Conservation (phyloP, 2,797 vertebrate species). For the Tympanoctomys barrerae region DNA sequence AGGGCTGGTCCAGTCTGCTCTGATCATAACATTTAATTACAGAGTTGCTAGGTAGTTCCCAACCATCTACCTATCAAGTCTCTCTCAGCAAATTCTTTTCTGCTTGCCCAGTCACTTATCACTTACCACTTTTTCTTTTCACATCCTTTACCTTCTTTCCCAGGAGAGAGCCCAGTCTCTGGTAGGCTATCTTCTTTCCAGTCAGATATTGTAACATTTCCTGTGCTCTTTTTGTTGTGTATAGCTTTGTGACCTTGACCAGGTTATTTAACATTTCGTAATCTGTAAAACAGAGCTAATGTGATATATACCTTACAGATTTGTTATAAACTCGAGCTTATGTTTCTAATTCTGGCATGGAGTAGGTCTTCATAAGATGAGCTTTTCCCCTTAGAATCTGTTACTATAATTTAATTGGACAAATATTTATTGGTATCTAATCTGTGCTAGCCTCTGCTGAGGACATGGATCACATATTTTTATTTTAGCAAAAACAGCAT, state of each 20-base stretch:
- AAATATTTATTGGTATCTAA: constrained; percentile 51
- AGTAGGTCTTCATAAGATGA: constrained; percentile 53
- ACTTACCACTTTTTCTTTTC: background rate
- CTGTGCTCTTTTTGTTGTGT: background rate
- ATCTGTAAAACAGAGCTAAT: constrained; percentile 51
- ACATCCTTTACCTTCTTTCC: background rate
- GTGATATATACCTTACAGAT: background rate
- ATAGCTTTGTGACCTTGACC: constrained; percentile 48
- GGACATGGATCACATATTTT: constrained; percentile 14
- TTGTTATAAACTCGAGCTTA: constrained; percentile 57
- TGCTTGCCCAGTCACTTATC: background rate
- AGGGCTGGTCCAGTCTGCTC: background rate
- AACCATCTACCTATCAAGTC: constrained; percentile 19
- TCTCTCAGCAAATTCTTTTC: constrained; percentile 39
- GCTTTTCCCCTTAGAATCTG: background rate
- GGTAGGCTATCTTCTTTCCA: constrained; percentile 5
- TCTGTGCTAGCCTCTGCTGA: constrained; percentile 41
- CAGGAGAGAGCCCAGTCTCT: background rate
- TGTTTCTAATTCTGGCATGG: constrained; percentile 24
- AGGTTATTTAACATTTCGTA: constrained; percentile 54
- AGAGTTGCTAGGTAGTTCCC: constrained; percentile 11
- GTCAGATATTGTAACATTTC: constrained; percentile 3
- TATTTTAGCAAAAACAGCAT: background rate
- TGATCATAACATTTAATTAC: constrained; percentile 47
- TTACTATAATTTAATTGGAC: constrained; percentile 45